Percentiles rank a stretch among this genome's conserved stretches.
Evolutionary conservation across 2,888 invertebrate species (phyloP).

Genomic region (Acheta domesticus): DNA sequence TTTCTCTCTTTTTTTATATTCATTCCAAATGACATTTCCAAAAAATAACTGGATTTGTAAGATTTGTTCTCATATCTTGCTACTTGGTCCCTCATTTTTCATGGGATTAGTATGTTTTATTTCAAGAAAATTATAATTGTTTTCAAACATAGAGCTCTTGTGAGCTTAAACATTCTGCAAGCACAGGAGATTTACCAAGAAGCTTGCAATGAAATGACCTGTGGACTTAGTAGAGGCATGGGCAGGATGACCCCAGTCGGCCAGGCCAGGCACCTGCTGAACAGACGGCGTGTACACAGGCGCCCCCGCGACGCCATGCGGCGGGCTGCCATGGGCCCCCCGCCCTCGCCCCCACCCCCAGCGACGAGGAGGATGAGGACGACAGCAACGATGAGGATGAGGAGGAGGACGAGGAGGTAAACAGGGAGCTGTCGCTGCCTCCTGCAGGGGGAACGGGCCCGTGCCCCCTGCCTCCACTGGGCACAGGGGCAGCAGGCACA

Average conservation of each 20-base stretch:
- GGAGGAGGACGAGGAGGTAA: conserved; percentile 30
- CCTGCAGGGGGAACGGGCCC: conserved; percentile 41
- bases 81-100: no score
- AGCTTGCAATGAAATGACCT: no score
- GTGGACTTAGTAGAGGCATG: not conserved
- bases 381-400: conserved; percentile 27
- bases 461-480: conserved; percentile 41
- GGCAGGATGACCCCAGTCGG: conserved; percentile 22
- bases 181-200: no score
- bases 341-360: conserved; percentile 25
- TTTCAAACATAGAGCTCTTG: no score
- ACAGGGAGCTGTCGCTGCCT: conserved; percentile 41
- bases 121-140: no score
- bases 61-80: no score
- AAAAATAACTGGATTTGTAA: no score
- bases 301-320: conserved; percentile 20
- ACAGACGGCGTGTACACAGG: conserved; percentile 18
- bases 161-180: no score
- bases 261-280: conserved; percentile 18
- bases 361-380: not conserved
- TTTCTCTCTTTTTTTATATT: no score
- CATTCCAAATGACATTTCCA: no score
- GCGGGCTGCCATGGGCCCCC: conserved; percentile 27
- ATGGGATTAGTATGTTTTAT: no score
- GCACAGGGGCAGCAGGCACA: conserved; percentile 56